Evolutionary conservation across 2,113 vertebrate species (phyloP).

Genomic region (Syrrhaptes paradoxus): DNA sequence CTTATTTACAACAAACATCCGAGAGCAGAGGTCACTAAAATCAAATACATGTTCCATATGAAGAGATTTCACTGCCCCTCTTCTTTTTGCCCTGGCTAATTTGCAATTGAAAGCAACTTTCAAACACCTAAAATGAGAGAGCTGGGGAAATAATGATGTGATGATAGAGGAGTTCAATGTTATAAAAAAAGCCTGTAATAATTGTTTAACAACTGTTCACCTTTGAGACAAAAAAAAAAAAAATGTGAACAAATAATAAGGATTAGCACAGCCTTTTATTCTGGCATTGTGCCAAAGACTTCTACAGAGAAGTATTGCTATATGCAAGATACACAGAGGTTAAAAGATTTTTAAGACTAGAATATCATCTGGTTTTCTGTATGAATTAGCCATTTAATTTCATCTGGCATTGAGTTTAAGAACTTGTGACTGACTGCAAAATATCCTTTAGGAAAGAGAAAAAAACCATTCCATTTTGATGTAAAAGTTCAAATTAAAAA

Average conservation of each 20-base stretch:
- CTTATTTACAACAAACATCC: neutral
- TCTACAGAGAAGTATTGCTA: neutral
- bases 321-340: slow-evolving; percentile 4
- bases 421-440: neutral
- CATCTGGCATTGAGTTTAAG: neutral
- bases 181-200: neutral
- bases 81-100: neutral
- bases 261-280: neutral
- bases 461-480: neutral
- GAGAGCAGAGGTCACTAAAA: neutral
- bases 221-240: neutral
- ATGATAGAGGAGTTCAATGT: neutral
- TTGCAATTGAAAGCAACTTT: neutral
- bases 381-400: neutral
- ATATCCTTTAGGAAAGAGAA: neutral
- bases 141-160: neutral
- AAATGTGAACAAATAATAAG: neutral
- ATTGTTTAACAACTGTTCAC: neutral
- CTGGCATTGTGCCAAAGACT: neutral
- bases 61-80: neutral
- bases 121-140: neutral
- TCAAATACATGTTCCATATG: rapidly evolving
- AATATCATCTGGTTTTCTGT: neutral
- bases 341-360: neutral
- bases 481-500: neutral